Evolutionary conservation across 2,888 invertebrate genomes (phyloP), one percentile per base, ranked within the genome.

Genomic region (Prionchulus punctatus): DNA sequence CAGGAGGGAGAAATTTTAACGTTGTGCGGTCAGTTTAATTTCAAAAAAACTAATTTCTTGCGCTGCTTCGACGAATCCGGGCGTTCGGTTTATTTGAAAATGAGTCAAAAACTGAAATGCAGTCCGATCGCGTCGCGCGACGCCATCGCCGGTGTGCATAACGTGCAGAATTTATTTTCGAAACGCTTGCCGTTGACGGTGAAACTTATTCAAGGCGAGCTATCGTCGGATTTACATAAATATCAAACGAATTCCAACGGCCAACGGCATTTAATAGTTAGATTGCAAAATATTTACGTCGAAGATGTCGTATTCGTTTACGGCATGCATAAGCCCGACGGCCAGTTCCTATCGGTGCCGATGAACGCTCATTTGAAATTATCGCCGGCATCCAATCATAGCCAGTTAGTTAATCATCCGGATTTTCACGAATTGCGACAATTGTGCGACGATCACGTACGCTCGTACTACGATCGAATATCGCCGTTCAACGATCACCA

Each of bases 71-170:
- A 90, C 71, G 79, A 81, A 23, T 82, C 83, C 70, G 89, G 88
- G 43, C 86, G 88, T 69, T 82, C 81, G 64, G 78, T 91, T 30
- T 79, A 86, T 66, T 75, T 91, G 62, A 82, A 84, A 60, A 78
- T 86, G 70, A 89, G 90, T 68, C 86, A 87, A 72, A 81, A 86
- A 70, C 89, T 88, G 42, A 83, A 86, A 68, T 90, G 91, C 76
- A 90, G 89, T 65, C 86, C 88, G 51, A 78, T 92, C 56, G 91
- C 91, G 60, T 12, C 7, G 82, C 86, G 52, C 67, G 88, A 88
- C 68, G 89, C 88, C 75, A 89, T 92, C 61, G 86, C 88, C 70
- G 91, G 91, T 25, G 91, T 91, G 23, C 91, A 92, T 72, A 85
- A 86, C 61, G 86, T 90, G 21, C 82, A 84, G 69, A 89, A 87